A percentile compares a stretch with the other conserved stretches of the same genome.
These are phyloP conservation scores for Bombylius major DNA, from an alignment of 2,888 invertebrate genomes.

Conservation along the genomic window DNA sequence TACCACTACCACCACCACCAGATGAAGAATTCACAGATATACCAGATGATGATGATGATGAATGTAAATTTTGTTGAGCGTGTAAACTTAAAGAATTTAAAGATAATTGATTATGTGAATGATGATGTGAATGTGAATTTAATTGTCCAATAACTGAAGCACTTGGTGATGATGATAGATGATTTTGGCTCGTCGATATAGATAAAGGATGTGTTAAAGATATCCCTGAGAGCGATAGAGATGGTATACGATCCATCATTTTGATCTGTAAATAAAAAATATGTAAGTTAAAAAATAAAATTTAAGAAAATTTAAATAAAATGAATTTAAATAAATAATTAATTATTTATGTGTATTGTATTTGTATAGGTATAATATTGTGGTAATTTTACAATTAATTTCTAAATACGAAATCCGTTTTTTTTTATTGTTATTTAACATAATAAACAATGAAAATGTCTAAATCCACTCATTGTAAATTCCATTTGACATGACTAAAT, in stretches of 20 bases:
- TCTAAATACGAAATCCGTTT: no score
- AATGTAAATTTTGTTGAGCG: constrained; percentile 16
- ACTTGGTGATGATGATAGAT: constrained; percentile 27
- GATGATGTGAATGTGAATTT: constrained; percentile 20
- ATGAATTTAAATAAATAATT: no score
- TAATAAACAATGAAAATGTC: no score
- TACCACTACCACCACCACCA: not conserved
- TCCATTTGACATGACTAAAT: no score
- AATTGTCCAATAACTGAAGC: constrained; percentile 14
- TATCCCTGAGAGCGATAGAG: constrained; percentile 35
- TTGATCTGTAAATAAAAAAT: constrained; percentile 17
- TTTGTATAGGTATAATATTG: no score
- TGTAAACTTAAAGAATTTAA: constrained; percentile 26
- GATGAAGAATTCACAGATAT: constrained; percentile 2
- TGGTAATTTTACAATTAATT: no score
- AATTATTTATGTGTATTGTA: no score
- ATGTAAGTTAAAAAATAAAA: no score
- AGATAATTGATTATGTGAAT: constrained; percentile 26
- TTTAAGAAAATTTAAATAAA: no score
- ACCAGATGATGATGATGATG: constrained; percentile 10
- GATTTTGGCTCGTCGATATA: constrained; percentile 27
- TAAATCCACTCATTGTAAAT: no score
- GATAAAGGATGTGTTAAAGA: constrained; percentile 36
- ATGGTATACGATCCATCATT: constrained; percentile 39
- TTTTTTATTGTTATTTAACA: no score